Evolutionary conservation across 1,140 invertebrate species (phyloP).

Genomic region (Apocrypta bakeri): DNA sequence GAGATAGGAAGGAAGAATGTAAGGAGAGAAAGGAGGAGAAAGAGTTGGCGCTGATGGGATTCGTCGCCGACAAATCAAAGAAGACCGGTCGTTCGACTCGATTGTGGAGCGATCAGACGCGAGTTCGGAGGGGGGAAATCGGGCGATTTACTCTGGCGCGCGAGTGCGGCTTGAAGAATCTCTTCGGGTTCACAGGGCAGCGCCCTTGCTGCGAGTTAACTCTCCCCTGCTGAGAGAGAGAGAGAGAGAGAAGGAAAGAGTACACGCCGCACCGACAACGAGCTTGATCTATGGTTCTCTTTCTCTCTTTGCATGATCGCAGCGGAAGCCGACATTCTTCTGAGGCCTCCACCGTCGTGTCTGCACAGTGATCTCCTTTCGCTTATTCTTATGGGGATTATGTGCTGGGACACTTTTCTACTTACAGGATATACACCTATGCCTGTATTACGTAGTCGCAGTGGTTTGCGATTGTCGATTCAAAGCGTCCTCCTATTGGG

Average conservation of each 20-base stretch:
- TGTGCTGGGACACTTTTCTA: background rate
- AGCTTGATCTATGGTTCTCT: slow-evolving; percentile 65
- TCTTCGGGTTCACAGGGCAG: slow-evolving; percentile 66
- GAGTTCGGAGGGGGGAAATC: slow-evolving; percentile 31
- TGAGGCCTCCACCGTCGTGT: background rate
- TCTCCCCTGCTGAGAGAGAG: slow-evolving; percentile 63
- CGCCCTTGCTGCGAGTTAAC: slow-evolving; percentile 68
- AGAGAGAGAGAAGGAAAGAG: slow-evolving; percentile 50
- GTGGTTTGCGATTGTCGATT: too few relatives aligned
- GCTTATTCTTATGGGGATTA: background rate
- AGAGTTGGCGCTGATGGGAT: slow-evolving; percentile 27
- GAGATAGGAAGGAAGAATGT: background rate
- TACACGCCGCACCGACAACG: slow-evolving; percentile 62
- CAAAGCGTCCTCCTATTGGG: too few relatives aligned
- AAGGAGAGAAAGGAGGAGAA: background rate
- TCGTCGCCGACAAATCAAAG: slow-evolving; percentile 36
- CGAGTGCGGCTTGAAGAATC: slow-evolving; percentile 58
- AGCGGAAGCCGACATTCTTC: slow-evolving; percentile 5
- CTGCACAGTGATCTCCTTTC: too few relatives aligned
- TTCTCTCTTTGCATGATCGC: background rate
- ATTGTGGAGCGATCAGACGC: slow-evolving; percentile 25
- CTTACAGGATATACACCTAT: background rate
- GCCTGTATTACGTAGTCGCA: background rate
- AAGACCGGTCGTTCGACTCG: slow-evolving; percentile 25
- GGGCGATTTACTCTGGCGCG: slow-evolving; percentile 60